Evolutionary conservation across 2,888 invertebrate genomes (phyloP), one percentile per base, ranked within the genome.

Genomic region (Eupeodes luniger): DNA sequence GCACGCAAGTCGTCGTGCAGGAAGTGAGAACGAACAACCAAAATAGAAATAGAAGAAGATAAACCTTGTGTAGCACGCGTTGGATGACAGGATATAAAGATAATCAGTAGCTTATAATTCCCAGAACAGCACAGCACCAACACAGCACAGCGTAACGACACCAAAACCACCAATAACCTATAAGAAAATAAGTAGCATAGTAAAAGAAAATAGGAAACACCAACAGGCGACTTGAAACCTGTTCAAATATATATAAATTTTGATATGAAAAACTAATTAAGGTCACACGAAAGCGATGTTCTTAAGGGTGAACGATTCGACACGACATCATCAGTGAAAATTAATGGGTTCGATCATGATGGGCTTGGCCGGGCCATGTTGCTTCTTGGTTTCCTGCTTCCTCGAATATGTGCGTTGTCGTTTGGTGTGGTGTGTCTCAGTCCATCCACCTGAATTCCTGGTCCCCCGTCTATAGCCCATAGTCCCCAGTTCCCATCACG

Each of bases 231-330:
- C 72, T 62, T 55, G 62, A 57, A 80, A 80, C 72, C 55, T 72
- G 61, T 80, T 80, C 80, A 64, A 80, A 72, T 80, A 66, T 75
- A 81, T 75, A 75, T 19, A 19, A 19, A 19, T 75, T 81, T 81
- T 81, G 74, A 81, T 81, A 75, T 47, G 76, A 81, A 81, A 85
- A 85, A 77, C 81, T 84, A 87, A 87, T 87, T 87, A 87, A 84
- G 87, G 87, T 84, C 87, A 87, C 87, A 87, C 87, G 87, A 83
- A 87, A 83, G 72, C 84, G 80, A 72, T 87, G 83, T 80, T 87
- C 84, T 77, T 77, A 59, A 49, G 80, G 87, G 80, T 74, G 87
- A 84, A 81, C 80, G 72, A 77, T 87, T 87, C 84, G 79, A 87
- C 87, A 87, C 87, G 87, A 87, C 84, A 57, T 75, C 67, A 67